phyloP scores from a whole-genome alignment of 1,140 invertebrate species.

The Cotesia typhae region DNA sequence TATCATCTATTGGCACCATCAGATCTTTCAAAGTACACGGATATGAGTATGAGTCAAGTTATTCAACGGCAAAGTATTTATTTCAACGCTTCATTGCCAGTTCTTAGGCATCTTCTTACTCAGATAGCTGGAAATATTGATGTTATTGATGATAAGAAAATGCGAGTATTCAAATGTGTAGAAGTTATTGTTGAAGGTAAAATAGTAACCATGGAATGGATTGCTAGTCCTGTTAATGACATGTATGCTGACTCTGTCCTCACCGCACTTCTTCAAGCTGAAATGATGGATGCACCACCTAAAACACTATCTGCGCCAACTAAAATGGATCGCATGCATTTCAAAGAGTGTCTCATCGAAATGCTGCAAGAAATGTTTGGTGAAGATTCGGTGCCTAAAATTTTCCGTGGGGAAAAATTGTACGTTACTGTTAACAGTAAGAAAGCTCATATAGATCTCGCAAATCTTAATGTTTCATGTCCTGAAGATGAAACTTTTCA shows the following conservation, averaged over 20 bases:
- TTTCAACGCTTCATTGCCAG: conserved; percentile 80
- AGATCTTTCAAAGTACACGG: conserved; percentile 96
- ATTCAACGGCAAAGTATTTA: conserved; percentile 89
- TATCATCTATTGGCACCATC: conserved; percentile 93
- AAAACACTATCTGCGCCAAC: conserved; percentile 70
- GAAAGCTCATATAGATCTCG: conserved; percentile 85
- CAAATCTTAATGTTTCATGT: conserved; percentile 82
- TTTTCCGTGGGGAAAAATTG: conserved; percentile 90
- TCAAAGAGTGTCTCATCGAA: conserved; percentile 92
- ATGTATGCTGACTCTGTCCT: conserved; percentile 98
- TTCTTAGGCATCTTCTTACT: conserved; percentile 84
- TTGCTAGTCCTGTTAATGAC: conserved; percentile 93
- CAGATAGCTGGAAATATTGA: conserved; percentile 86
- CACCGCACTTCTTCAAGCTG: conserved; percentile 82
- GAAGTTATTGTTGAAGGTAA: conserved; percentile 86
- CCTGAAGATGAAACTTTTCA: conserved; percentile 83
- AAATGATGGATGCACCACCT: conserved; percentile 71
- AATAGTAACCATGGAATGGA: conserved; percentile 91
- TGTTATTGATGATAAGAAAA: conserved; percentile 76
- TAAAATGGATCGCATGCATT: conserved; percentile 86
- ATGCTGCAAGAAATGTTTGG: conserved; percentile 96
- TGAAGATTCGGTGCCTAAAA: conserved; percentile 91
- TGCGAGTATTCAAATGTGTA: conserved; percentile 81
- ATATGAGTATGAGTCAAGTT: conserved; percentile 92
- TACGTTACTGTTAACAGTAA: conserved; percentile 87